These are phyloP conservation scores for Polymixis lichenea DNA, from an alignment of 2,888 invertebrate genomes.

Conservation along the genomic window DNA sequence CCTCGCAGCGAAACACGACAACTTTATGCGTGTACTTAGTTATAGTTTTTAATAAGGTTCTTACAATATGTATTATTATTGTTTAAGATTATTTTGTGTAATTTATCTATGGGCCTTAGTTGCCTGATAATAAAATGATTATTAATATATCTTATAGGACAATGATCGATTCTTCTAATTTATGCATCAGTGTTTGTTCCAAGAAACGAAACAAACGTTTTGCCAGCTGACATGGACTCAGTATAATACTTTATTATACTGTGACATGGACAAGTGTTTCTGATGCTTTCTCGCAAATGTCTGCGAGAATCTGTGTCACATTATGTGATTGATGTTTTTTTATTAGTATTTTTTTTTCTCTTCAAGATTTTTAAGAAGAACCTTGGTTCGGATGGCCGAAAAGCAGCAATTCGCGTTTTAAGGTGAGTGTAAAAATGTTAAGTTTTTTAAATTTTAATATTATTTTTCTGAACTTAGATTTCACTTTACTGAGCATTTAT, in stretches of 20 bases:
- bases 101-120: too few relatives aligned
- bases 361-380: neutral
- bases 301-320: constrained; percentile 8
- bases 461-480: too few relatives aligned
- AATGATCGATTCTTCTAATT: constrained; percentile 32
- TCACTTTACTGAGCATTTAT: too few relatives aligned
- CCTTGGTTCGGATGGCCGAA: neutral
- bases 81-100: too few relatives aligned
- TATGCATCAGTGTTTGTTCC: constrained; percentile 16
- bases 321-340: constrained; percentile 21
- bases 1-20: too few relatives aligned
- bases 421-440: neutral
- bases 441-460: too few relatives aligned
- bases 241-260: too few relatives aligned
- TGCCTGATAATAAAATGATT: too few relatives aligned
- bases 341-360: neutral
- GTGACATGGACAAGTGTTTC: neutral
- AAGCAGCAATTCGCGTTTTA: neutral
- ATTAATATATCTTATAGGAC: constrained; percentile 4
- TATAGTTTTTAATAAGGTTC: too few relatives aligned
- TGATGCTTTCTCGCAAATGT: constrained; percentile 24
- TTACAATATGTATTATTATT: too few relatives aligned
- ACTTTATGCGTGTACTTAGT: too few relatives aligned
- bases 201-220: constrained; percentile 30
- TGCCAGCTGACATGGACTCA: constrained; percentile 2